Percentiles rank a stretch among this genome's conserved stretches.
Conservation (phyloP, 2,888 invertebrate species). For the Ectemnius cavifrons region DNA sequence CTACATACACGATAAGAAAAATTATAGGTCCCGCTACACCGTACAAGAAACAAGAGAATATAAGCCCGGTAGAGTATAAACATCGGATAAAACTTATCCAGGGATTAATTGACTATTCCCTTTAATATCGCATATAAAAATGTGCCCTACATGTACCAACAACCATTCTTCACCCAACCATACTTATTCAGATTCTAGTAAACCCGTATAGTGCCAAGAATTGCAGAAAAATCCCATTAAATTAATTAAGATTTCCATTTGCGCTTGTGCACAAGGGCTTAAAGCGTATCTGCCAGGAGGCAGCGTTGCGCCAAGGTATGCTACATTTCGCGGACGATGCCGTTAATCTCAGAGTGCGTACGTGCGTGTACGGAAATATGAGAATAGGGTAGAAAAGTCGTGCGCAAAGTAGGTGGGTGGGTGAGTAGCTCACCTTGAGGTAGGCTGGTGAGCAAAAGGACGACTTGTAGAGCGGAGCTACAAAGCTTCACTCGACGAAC, state of each 20-base stretch:
- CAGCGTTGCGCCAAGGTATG: background rate
- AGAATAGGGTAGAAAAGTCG: background rate
- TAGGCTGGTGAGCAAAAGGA: conserved; percentile 71
- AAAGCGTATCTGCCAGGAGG: background rate
- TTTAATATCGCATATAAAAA: too few relatives aligned
- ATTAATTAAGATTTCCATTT: conserved; percentile 4
- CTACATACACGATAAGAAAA: too few relatives aligned
- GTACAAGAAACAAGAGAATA: too few relatives aligned
- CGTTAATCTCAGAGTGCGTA: background rate
- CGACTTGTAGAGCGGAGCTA: conserved; percentile 65
- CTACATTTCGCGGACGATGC: background rate
- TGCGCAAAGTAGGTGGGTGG: background rate
- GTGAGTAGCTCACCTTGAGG: conserved; percentile 70
- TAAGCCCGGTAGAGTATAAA: too few relatives aligned
- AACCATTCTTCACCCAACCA: too few relatives aligned
- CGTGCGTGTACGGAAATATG: background rate
- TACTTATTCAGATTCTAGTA: too few relatives aligned
- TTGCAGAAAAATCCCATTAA: background rate
- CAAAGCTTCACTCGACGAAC: conserved; percentile 64
- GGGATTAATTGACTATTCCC: too few relatives aligned
- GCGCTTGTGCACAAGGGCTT: background rate
- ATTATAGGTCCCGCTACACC: too few relatives aligned
- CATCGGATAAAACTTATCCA: too few relatives aligned
- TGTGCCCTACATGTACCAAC: too few relatives aligned
- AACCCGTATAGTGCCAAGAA: background rate